These are phyloP conservation scores for Eueremaeus valkanovi DNA, from an alignment of 2,888 invertebrate genomes.

Conservation along the genomic window DNA sequence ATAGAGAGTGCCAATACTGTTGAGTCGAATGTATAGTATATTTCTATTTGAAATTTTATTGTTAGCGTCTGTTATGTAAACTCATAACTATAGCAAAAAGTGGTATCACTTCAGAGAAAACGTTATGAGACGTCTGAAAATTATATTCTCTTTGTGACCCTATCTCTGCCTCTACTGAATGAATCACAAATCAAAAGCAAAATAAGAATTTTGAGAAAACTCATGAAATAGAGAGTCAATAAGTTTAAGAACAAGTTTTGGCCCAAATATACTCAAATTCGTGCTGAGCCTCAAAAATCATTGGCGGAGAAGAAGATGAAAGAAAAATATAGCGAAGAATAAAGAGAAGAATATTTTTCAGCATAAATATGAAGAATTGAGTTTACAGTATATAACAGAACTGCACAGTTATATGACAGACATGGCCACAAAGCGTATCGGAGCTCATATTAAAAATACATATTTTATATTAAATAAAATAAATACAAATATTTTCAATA, in stretches of 20 bases:
- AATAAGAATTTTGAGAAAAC: too few relatives aligned
- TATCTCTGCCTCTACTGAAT: background rate
- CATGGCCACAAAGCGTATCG: too few relatives aligned
- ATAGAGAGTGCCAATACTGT: background rate
- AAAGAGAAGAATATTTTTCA: background rate
- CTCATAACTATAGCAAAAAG: conserved; percentile 8
- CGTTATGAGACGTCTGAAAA: background rate
- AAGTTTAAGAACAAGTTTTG: too few relatives aligned
- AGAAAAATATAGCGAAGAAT: background rate
- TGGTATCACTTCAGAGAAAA: background rate
- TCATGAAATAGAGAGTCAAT: too few relatives aligned
- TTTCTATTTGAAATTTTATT: background rate
- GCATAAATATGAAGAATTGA: background rate
- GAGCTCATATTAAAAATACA: too few relatives aligned
- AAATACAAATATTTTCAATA: too few relatives aligned
- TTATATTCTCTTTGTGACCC: background rate
- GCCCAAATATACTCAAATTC: background rate
- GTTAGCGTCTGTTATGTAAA: conserved; percentile 5
- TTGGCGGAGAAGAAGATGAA: background rate
- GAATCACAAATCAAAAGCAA: too few relatives aligned
- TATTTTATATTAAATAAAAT: too few relatives aligned
- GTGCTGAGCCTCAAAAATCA: conserved; percentile 13
- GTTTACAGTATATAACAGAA: background rate
- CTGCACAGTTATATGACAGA: background rate
- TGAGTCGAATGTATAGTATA: background rate